Conservation (phyloP, 2,888 invertebrate genomes). For the Thecophora atra region DNA sequence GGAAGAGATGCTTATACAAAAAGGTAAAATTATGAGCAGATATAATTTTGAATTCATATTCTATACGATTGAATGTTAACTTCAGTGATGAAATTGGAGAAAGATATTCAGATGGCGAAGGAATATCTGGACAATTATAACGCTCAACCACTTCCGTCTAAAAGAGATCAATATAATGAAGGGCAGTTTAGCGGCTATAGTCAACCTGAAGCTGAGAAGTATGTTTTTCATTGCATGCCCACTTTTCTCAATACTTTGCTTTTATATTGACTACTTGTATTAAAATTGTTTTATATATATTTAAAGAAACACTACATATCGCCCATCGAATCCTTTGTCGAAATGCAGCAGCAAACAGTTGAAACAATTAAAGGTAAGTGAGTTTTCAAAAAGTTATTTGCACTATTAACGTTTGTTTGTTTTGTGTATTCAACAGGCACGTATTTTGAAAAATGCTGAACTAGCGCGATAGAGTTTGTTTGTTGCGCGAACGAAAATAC, state of each 20-base stretch:
- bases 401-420: too few relatives aligned
- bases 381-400: background rate
- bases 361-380: slow-evolving; percentile 39
- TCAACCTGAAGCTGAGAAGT: slow-evolving; percentile 32
- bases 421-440: slow-evolving; percentile 32
- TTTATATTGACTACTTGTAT: too few relatives aligned
- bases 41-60: background rate
- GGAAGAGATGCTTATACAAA: slow-evolving; percentile 58
- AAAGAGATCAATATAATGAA: slow-evolving; percentile 26
- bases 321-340: slow-evolving; percentile 27
- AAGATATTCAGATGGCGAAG: slow-evolving; percentile 57
- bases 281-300: too few relatives aligned
- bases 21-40: slow-evolving; percentile 49
- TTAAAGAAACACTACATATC: slow-evolving; percentile 37
- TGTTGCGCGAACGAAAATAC: background rate
- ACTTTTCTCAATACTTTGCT: background rate
- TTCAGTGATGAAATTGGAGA: slow-evolving; percentile 57
- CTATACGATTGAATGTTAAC: slow-evolving; percentile 1
- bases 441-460: slow-evolving; percentile 40
- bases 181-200: slow-evolving; percentile 21
- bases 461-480: slow-evolving; percentile 19
- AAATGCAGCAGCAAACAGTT: slow-evolving; percentile 39
- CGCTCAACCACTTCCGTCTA: slow-evolving; percentile 32
- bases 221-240: background rate
- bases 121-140: slow-evolving; percentile 53